Base-by-base conservation (phyloP, 2,888 invertebrate genomes). In the Lagria hirta region DNA sequence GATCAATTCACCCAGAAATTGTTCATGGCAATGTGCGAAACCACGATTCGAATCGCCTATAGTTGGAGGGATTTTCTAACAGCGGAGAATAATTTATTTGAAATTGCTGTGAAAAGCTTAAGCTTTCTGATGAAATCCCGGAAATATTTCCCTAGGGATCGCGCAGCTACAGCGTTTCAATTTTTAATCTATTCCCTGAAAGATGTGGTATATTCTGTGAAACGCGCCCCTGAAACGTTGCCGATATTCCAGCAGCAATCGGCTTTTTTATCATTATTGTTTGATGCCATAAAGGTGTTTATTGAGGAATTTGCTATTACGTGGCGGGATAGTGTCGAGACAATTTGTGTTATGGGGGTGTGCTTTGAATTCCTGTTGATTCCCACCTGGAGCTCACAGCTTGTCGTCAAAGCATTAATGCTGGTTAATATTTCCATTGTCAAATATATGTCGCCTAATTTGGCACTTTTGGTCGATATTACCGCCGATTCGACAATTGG, bases 251-350 rank as follows among this genome's bases (percentile, higher is more conserved):
- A 51, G 2, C 55, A 54, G 15, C 55, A 67, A 11, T 38, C 75
- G 1, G 68, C 69, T 23, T 78, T 84, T 76, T 79, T 49, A 80
- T 80, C 50, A 76, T 80, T 57, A n/a, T 74, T 86, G 1, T 68
- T 88, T 42, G 82, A 86, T 41, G 80, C 78, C 1, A 70, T 88
- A 6, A 73, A 80, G 12, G 74, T 76, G 1, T 71, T 87, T 24
- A 81, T 88, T 3, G 80, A 81, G 43, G 78, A 82, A 28, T 84
- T 83, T 54, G 79, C 83, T 47, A 81, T 88, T 7, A 83, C 83
- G 17, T 88, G 88, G 88, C 80, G 82, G 42, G 86, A 88, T 55
- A 86, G 84, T 42, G 75, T 88, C 2, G 88, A 89, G 72, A 82
- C 86, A 0, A 75, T 85, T 44, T 84, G 84, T 51, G 71, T 89